Evolutionary conservation across 30 jellyfish, hydroid and myxozoan species (phyloP).

Genomic region (Aurelia sp.): DNA sequence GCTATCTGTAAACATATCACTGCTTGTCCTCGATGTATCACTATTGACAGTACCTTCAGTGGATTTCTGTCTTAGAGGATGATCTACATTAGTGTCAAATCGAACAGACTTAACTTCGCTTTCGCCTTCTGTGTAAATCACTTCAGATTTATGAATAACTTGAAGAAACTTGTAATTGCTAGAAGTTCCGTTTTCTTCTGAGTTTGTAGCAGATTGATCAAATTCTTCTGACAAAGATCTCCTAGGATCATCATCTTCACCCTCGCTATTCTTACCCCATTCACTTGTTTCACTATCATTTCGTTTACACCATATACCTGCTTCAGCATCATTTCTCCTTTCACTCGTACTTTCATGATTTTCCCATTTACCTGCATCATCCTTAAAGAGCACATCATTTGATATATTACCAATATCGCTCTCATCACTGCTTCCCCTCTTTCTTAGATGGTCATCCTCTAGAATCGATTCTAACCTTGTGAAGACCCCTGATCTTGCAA

Average conservation of each 20-base stretch:
- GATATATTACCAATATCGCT: constrained; percentile 13
- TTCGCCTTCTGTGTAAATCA: background rate
- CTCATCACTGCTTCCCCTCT: constrained; percentile 5
- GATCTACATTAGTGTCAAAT: background rate
- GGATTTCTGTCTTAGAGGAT: background rate
- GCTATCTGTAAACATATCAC: background rate
- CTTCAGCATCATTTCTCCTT: background rate
- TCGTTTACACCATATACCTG: background rate
- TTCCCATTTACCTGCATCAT: background rate
- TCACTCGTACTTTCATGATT: background rate
- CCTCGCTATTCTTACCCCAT: background rate
- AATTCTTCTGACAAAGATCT: constrained; percentile 4
- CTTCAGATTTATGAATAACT: constrained; percentile 42
- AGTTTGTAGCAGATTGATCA: background rate
- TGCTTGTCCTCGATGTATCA: background rate
- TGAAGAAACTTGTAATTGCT: background rate
- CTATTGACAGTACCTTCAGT: background rate
- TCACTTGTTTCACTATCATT: background rate
- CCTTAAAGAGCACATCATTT: background rate
- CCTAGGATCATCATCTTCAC: background rate
- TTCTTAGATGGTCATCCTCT: constrained; percentile 19
- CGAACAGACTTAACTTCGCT: background rate
- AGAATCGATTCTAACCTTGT: constrained; percentile 50
- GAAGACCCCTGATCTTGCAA: constrained; percentile 57
- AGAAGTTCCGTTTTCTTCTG: background rate